Base-by-base conservation (phyloP, 2,888 invertebrate species). In the Cynaeus angustus region DNA sequence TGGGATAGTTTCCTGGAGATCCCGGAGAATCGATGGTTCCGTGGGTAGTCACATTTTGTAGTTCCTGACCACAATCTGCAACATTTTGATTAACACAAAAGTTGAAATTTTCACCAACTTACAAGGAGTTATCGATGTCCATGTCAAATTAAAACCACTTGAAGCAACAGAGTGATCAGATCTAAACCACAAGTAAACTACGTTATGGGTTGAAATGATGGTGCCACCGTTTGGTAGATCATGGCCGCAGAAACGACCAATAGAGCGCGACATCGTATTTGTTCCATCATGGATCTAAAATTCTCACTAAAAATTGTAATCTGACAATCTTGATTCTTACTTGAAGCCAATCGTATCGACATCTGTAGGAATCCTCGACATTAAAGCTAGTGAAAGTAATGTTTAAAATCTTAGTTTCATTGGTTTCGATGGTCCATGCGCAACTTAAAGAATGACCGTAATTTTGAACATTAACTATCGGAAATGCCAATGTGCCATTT, bases 11-110 rank as follows among this genome's bases (percentile, higher is more conserved):
- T 7, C 94, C 94, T 0, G 97, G 97, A 58, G 93, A 95, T 0
- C 97, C 97, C 0, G 97, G 97, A 1, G 96, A 95, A 55, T 88
- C 89, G 13, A 98, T 89, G 0, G 90, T 89, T 0, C 97, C 97
- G 80, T 94, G 91, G 2, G 88, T 85, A 0, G 83, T 82, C 0
- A 88, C 88, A 30, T 26, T 14, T 1, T 80, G 76, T 1, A 91
- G 77, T 2, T 86, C 85, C 0, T 92, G 94, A 62, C 96, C 96
- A 79, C 94, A 94, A 53, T 87, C 86, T 77, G 78, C 6, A 59
- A 37, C 16, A n/a, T 41, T 41, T 41, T 6, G 5, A 5, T 28
- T 33, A 33, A 33, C 7, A 7, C n/a, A 2, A 58, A 52, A 65
- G 30, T 21, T 68, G 3, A 14, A 26, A 10, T 33, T 45, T 28